phyloP scores from a whole-genome alignment of 2,113 vertebrate species.

The Amazona guildingii region DNA sequence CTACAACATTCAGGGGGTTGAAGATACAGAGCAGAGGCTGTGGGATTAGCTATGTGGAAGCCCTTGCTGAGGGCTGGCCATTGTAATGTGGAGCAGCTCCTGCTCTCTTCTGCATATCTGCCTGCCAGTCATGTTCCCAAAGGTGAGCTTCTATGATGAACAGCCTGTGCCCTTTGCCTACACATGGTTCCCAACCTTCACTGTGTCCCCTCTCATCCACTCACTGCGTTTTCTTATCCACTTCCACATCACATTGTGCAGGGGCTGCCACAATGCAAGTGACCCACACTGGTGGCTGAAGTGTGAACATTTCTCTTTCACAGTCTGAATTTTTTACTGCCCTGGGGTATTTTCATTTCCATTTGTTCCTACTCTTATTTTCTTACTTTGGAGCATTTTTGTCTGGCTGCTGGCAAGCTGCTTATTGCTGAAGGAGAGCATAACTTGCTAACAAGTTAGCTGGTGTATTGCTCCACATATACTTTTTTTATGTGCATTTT shows the following conservation, averaged over 20 bases:
- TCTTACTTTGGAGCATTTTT: background rate
- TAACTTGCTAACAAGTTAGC: background rate
- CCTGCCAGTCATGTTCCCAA: accelerated
- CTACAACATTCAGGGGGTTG: accelerated
- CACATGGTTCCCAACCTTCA: background rate
- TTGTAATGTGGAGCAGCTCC: background rate
- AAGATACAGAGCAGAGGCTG: background rate
- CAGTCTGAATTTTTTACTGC: background rate
- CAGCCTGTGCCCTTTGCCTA: background rate
- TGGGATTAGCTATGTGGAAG: accelerated
- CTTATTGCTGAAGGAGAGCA: background rate
- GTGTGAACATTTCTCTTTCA: background rate
- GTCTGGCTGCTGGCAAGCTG: background rate
- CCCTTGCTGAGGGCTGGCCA: accelerated
- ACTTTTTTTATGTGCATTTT: accelerated
- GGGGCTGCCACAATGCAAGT: accelerated
- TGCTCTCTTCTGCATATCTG: background rate
- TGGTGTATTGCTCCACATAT: accelerated
- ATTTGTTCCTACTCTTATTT: background rate
- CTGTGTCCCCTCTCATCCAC: background rate
- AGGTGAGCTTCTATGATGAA: accelerated
- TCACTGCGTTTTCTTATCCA: accelerated
- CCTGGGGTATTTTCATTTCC: background rate
- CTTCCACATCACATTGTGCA: accelerated
- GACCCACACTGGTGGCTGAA: background rate